Evolutionary conservation across 2,888 invertebrate species (phyloP), one percentile per base, ranked within the genome.

Genomic region (Lamellibrachia columna): DNA sequence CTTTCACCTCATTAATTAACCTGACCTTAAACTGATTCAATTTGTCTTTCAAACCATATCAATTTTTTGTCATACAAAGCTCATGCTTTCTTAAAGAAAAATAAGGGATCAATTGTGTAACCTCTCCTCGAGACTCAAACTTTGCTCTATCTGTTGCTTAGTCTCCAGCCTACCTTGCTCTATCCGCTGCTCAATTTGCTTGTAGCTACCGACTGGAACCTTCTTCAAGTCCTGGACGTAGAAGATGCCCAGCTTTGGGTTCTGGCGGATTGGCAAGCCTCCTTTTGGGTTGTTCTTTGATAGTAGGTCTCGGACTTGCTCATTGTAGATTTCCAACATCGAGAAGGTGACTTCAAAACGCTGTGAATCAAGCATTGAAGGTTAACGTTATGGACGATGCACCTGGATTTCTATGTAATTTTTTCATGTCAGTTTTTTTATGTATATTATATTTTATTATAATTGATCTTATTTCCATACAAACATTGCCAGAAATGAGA

Each of bases 321-420:
- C 96, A 94, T 96, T 96, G 95, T 96, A 96, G 92, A 96, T 96
- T 94, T 96, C 96, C 95, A 96, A 94, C 96, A 96, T 96, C 90
- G 96, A 96, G 93, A 96, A 96, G 11, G 96, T 95, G 22, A 96
- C 96, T 94, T 96, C 96, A 94, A 95, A 96, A 52, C 96, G 95
- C 96, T 96, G 94, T 28, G 55, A 58, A 53, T 52, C 0, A 92
- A 91, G 7, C 28, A 15, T 52, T 28, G 15, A 40, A 91, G 15
- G 40, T 91, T 40, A 91, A 40, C n/a, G n/a, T 91, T 40, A 53
- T 91, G 58, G 22, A 75, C 3, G 22, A 15, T 22, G 22, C 6
- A 22, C n/a, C 15, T 75, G 4, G 22, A 22, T 75, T 11, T 75
- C 75, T 75, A 75, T 75, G 22, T 75, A 11, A 75, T 3, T 6